Evolutionary conservation across 2,888 invertebrate species (phyloP), one percentile per base, ranked within the genome.

Genomic region (Gortyna flavago): DNA sequence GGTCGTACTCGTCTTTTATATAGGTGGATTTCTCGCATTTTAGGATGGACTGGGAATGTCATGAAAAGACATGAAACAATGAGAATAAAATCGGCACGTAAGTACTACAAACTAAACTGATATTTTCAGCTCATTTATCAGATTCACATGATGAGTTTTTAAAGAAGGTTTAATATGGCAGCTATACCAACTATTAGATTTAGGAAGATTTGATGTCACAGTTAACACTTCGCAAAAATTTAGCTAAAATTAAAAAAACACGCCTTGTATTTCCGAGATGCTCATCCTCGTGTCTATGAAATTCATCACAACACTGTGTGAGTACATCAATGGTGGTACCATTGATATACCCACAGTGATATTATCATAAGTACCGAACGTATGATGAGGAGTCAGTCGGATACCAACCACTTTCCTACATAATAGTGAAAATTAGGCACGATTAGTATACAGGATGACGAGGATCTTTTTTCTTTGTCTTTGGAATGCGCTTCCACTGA

Each of bases 1-100:
- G 97, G 88, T 97, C 97, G 94, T 98, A 98, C 89, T 97, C 97
- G 69, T 97, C 97, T 86, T 97, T 97, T 67, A 97, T 96, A 92
- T 97, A 98, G 16, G 97, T 97, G 0, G 97, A 97, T 79, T 97
- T 97, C 80, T 97, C 97, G 83, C 97, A 97, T 59, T 97, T 97
- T 1, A 98, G 93, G 67, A 98, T 97, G 35, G 96, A 96, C 98
- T 98, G 91, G 25, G 59, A 69, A 32, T 61, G 9, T 61, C 18
- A 32, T 21, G 9, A 18, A 16, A 57, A 18, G 2, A 61, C 3
- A 61, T 13, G n/a, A 57, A 57, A 57, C 11, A n/a, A n/a, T 57
- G 13, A 59, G 0, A 59, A 59, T 29, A 7, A 59, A 59, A 32
- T 21, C 9, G 32, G 4, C 21, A 62, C 3, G 32, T 21, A 9